Evolutionary conservation across 2,113 vertebrate species (phyloP), one percentile per base, ranked within the genome.

Genomic region (Gymnarchus niloticus): DNA sequence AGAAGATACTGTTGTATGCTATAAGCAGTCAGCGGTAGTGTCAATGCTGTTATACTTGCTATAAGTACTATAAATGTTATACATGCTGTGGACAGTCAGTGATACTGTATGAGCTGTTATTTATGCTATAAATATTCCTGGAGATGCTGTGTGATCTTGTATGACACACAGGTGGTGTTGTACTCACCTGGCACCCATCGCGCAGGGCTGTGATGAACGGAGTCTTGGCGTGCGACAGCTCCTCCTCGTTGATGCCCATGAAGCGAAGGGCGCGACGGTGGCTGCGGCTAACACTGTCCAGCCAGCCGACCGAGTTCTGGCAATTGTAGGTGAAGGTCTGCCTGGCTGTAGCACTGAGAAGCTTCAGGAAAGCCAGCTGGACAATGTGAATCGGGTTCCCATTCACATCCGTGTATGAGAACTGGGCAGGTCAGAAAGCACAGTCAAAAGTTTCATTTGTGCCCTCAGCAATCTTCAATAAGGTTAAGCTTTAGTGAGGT

Each of bases 361-460:
- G 88, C 46, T 96, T 96, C 76, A 99, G 93, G 93, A 99, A 99
- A 86, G 95, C 97, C 90, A 99, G 87, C 86, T 99, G 97, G 0
- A 98, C 95, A 65, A 97, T 93, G 0, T 92, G 94, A 1, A 99
- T 94, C 0, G 95, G 91, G 21, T 92, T 93, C 41, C 95, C 96
- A 0, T 97, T 95, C 0, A 92, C 91, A 17, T 98, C 97, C 81
- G 90, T 92, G 51, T 98, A 99, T 84, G 94, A 95, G 90, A 99
- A 97, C 97, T 99, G 88, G 52, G 86, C 4, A 9, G 21, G 84
- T 44, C 21, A 78, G 23, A 48, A 78, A 78, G 46, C 46, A 17
- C 61, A 37, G 37, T 37, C 12, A 69, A 73, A 73, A 49, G 25
- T n/a, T 9, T 33, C 6, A 49, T 49, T 51, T 81, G 69, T 76